These are phyloP conservation scores for Pachycephus smyrnensis DNA, from an alignment of 2,888 invertebrate genomes.

Conservation along the genomic window DNA sequence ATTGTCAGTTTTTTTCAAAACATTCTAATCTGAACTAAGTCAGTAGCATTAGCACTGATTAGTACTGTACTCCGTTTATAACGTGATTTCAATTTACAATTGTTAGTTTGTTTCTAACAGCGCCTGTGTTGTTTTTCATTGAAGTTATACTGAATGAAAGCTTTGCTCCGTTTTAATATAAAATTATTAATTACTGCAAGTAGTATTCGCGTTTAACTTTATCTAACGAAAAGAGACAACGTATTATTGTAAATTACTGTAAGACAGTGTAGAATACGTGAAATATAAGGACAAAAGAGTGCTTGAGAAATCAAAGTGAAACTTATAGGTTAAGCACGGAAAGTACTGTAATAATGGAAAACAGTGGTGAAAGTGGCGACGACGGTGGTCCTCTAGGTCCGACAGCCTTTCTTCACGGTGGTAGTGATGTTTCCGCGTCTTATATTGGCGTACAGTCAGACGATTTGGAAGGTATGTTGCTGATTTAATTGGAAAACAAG, in stretches of 20 bases:
- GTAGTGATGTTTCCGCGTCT: conserved; percentile 51
- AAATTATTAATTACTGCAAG: not conserved
- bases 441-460: conserved; percentile 63
- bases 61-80: no score
- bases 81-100: no score
- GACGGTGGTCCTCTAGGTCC: conserved; percentile 61
- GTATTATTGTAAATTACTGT: not conserved
- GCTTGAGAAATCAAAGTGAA: not conserved
- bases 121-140: not conserved
- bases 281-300: not conserved
- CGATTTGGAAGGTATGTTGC: conserved; percentile 58
- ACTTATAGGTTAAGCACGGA: not conserved
- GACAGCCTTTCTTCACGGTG: conserved; percentile 50
- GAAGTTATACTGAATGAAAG: not conserved
- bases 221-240: not conserved
- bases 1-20: no score
- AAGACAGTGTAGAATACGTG: not conserved
- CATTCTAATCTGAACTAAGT: no score
- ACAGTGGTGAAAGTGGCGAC: conserved; percentile 64
- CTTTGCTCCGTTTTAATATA: not conserved
- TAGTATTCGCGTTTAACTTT: not conserved
- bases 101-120: not conserved
- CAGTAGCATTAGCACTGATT: no score
- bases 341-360: conserved; percentile 50
- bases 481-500: not conserved